Evolutionary conservation across 1,140 invertebrate species (phyloP).

Genomic region (Potamilus streckersoni): DNA sequence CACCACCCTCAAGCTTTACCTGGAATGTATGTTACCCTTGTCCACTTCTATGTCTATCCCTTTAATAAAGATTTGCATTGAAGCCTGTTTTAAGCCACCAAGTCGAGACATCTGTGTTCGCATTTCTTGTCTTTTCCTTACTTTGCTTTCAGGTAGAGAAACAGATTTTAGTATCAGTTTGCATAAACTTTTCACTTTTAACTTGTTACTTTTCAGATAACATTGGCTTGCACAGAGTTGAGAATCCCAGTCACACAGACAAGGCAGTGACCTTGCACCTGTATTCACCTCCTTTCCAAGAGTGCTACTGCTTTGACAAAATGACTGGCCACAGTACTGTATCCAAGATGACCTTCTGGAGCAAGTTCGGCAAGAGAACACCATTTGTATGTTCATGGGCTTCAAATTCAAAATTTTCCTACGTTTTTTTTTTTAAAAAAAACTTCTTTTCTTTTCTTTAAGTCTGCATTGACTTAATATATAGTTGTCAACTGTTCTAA

Average conservation of each 20-base stretch:
- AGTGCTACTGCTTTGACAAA: slow-evolving; percentile 92
- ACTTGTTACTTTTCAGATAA: slow-evolving; percentile 76
- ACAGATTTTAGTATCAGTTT: too few species aligned
- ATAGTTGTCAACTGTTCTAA: too few species aligned
- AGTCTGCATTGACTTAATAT: too few species aligned
- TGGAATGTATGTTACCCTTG: too few species aligned
- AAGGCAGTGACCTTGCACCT: slow-evolving; percentile 92
- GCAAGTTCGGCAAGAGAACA: slow-evolving; percentile 77
- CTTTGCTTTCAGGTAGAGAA: too few species aligned
- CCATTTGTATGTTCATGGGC: slow-evolving; percentile 53
- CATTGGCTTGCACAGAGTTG: slow-evolving; percentile 93
- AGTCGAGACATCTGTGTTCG: neutral
- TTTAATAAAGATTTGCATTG: neutral
- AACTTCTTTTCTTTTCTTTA: too few species aligned
- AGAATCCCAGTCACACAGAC: slow-evolving; percentile 91
- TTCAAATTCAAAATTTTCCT: too few species aligned
- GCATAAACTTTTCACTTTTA: neutral
- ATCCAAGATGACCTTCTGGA: slow-evolving; percentile 90
- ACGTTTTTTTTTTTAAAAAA: too few species aligned
- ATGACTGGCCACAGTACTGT: slow-evolving; percentile 82
- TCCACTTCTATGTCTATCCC: neutral
- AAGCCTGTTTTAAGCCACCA: neutral
- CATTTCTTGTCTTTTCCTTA: too few species aligned
- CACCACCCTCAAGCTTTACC: too few species aligned
- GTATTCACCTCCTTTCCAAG: slow-evolving; percentile 93